phyloP scores from a whole-genome alignment of 2,797 vertebrate genomes.

The Cercopithecus neglectus region DNA sequence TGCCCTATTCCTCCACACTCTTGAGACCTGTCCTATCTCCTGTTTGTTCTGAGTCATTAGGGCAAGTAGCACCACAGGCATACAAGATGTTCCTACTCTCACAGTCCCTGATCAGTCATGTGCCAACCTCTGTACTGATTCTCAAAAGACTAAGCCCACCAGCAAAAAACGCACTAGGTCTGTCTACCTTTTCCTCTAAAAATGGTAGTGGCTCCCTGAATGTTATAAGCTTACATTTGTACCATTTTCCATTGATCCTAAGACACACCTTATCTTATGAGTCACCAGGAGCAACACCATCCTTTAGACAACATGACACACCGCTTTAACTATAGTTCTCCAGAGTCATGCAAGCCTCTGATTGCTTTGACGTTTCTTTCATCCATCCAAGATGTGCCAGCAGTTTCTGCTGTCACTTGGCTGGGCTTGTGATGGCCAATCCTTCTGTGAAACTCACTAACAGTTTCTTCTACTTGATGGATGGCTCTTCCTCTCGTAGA shows the following conservation, averaged over 20 bases:
- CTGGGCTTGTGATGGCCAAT: not conserved
- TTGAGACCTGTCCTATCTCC: not conserved
- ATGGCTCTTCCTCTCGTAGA: not conserved
- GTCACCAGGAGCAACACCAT: not conserved
- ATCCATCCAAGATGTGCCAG: not conserved
- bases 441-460: not conserved
- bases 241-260: not conserved
- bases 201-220: not conserved
- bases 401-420: not conserved
- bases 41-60: not conserved
- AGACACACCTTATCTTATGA: not conserved
- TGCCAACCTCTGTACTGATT: not conserved
- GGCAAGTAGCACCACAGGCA: not conserved
- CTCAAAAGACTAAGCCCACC: not conserved
- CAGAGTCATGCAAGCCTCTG: not conserved
- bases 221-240: not conserved
- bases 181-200: not conserved
- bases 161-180: not conserved
- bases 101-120: not conserved
- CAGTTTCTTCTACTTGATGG: not conserved
- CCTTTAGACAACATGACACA: not conserved
- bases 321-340: not conserved
- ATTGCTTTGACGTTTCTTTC: not conserved
- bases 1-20: not conserved
- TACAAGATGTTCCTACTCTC: not conserved